Conservation (phyloP, 2,113 vertebrate genomes). For the Etheostoma spectabile region DNA sequence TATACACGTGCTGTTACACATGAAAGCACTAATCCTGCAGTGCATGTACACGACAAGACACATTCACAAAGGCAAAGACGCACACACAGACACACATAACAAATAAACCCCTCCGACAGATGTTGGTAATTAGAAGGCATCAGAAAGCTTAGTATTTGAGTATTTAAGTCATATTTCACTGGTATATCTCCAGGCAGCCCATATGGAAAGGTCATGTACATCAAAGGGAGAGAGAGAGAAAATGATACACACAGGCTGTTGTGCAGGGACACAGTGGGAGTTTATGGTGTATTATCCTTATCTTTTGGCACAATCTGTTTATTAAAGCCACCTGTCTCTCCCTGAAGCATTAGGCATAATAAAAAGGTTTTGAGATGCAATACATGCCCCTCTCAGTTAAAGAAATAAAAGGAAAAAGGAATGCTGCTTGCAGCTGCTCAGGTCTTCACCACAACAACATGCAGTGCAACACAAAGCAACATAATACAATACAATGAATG, state of each 20-base stretch:
- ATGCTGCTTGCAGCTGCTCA: slow-evolving; percentile 32
- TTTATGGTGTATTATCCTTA: slow-evolving; percentile 56
- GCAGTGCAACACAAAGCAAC: slow-evolving; percentile 13
- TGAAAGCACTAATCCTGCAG: slow-evolving; percentile 41
- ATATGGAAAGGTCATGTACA: slow-evolving; percentile 72
- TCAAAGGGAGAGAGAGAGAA: slow-evolving; percentile 16
- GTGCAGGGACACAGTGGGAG: slow-evolving; percentile 31
- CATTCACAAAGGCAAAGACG: not conserved
- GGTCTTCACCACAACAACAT: not conserved
- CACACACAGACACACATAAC: slow-evolving; percentile 19
- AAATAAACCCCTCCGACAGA: slow-evolving; percentile 62
- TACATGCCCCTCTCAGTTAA: slow-evolving; percentile 41
- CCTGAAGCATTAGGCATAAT: slow-evolving; percentile 52
- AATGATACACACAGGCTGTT: slow-evolving; percentile 19
- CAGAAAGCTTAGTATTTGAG: slow-evolving; percentile 48
- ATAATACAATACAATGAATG: not conserved
- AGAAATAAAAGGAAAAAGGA: slow-evolving; percentile 32
- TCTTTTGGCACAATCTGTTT: slow-evolving; percentile 74
- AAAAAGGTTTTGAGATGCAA: slow-evolving; percentile 49
- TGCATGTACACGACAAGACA: slow-evolving; percentile 21
- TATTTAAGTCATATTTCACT: slow-evolving; percentile 61
- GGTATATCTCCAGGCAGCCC: slow-evolving; percentile 54
- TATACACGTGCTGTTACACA: slow-evolving; percentile 42
- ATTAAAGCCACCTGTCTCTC: slow-evolving; percentile 63
- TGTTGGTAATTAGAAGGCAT: slow-evolving; percentile 70